Evolutionary conservation across 2,888 invertebrate species (phyloP).

Genomic region (Altica lythri): DNA sequence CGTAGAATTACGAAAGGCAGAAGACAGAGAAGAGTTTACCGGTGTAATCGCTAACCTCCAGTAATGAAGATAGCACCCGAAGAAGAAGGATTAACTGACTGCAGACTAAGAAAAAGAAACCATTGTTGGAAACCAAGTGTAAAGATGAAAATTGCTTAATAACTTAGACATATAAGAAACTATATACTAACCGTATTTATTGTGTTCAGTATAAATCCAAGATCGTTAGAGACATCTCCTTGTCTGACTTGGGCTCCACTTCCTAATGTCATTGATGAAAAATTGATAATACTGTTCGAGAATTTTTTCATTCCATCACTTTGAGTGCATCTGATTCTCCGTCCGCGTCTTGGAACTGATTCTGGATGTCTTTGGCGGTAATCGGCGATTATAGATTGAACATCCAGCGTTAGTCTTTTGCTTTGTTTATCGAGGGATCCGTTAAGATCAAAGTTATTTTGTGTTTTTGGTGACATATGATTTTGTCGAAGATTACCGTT

Average conservation of each 20-base stretch:
- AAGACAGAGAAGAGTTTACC: too few species aligned
- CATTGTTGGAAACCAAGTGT: too few species aligned
- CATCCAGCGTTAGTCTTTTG: conserved; percentile 78
- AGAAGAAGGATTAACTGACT: too few species aligned
- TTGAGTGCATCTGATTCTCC: conserved; percentile 62
- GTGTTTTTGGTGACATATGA: conserved; percentile 12
- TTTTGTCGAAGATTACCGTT: conserved; percentile 39
- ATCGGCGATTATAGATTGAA: conserved; percentile 81
- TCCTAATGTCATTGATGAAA: conserved; percentile 57
- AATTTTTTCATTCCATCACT: conserved; percentile 40
- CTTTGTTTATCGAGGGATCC: too few species aligned
- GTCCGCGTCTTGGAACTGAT: conserved; percentile 69
- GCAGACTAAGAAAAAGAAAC: too few species aligned
- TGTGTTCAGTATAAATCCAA: conserved; percentile 50
- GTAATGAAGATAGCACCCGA: too few species aligned
- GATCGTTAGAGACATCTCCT: conserved; percentile 50
- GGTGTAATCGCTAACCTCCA: too few species aligned
- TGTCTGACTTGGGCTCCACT: conserved; percentile 56
- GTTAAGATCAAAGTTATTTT: conserved; percentile 59
- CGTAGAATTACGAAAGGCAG: too few species aligned
- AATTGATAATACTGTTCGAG: conserved; percentile 47
- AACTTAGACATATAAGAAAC: too few species aligned
- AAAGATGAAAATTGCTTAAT: too few species aligned
- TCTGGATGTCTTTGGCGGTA: conserved; percentile 79
- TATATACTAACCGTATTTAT: conserved; percentile 52